Conservation (phyloP, 1,140 invertebrate species). For the Saccostrea glomerata region DNA sequence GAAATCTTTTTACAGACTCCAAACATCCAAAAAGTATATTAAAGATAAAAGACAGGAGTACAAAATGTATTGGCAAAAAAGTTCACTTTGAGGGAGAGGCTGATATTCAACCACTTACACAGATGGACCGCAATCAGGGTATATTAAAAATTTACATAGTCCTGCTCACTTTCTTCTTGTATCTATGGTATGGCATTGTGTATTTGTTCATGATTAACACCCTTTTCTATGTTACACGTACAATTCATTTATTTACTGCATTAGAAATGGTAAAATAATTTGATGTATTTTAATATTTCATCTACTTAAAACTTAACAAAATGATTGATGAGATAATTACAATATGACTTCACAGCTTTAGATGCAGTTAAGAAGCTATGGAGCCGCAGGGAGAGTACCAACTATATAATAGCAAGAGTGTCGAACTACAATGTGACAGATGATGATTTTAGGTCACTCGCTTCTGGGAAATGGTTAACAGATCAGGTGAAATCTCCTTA, state of each 20-base stretch:
- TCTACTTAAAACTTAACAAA: background rate
- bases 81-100: no score
- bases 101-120: no score
- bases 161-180: background rate
- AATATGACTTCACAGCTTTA: background rate
- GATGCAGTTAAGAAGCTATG: constrained; percentile 7
- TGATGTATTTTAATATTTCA: background rate
- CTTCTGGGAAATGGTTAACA: background rate
- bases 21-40: no score
- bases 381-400: background rate
- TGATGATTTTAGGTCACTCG: constrained; percentile 11
- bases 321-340: background rate
- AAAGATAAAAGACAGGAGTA: no score
- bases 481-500: background rate
- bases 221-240: background rate
- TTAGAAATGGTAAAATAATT: background rate
- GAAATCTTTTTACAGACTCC: no score
- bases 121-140: background rate
- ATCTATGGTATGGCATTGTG: background rate
- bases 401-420: constrained; percentile 16
- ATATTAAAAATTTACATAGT: background rate
- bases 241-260: background rate
- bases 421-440: constrained; percentile 13
- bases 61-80: no score
- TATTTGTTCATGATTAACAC: background rate